Conservation (phyloP, 2,113 vertebrate species). For the Delphinus delphis region DNA sequence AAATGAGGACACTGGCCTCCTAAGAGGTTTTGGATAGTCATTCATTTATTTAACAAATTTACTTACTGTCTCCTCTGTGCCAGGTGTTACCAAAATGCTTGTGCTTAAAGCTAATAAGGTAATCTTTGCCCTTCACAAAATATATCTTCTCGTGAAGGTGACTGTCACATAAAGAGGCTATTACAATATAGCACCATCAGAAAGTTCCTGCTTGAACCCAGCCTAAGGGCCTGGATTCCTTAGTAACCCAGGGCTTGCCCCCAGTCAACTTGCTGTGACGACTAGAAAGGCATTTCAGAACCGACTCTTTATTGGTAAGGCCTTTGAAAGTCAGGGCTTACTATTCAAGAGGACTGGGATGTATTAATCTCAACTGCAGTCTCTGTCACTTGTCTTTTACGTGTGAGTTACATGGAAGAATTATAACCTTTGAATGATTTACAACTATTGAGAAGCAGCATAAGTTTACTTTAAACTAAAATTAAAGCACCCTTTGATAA, state of each 20-base stretch:
- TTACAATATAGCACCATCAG: neutral
- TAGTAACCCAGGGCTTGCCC: neutral
- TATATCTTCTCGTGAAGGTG: neutral
- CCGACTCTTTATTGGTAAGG: neutral
- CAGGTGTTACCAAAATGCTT: neutral
- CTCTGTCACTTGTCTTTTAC: neutral
- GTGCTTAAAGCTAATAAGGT: neutral
- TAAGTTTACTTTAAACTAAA: slow-evolving; percentile 22
- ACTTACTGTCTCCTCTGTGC: neutral
- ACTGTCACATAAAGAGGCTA: neutral
- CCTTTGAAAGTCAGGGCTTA: neutral
- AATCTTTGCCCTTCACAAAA: neutral
- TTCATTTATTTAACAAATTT: neutral
- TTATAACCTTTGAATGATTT: neutral
- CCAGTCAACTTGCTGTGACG: neutral
- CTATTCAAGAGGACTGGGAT: neutral
- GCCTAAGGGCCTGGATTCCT: neutral
- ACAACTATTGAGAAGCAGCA: neutral
- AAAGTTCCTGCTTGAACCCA: neutral
- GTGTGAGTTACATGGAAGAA: neutral
- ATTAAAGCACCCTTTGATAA: neutral
- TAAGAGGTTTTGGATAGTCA: neutral
- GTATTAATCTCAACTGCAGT: neutral
- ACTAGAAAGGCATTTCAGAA: neutral
- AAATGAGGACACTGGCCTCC: neutral